These are phyloP conservation scores for Pachyrhynchus sulphureomaculatus DNA, from an alignment of 1,140 invertebrate genomes.

Conservation along the genomic window DNA sequence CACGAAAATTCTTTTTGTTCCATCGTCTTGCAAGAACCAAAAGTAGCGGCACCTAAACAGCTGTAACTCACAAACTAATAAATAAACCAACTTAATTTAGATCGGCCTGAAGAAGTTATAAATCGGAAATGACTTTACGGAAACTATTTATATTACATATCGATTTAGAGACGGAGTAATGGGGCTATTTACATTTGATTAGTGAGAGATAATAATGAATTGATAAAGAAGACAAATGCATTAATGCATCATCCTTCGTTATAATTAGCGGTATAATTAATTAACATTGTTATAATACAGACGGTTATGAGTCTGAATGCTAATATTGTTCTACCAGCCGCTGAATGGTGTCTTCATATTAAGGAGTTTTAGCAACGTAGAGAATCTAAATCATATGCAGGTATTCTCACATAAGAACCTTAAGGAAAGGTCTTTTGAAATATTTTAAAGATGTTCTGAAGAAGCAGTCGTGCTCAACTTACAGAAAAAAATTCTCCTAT, in stretches of 20 bases:
- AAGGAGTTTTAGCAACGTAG: constrained; percentile 15
- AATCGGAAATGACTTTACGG: constrained; percentile 11
- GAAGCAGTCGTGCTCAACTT: too few species aligned
- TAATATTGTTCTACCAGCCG: constrained; percentile 46
- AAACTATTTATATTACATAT: constrained; percentile 16
- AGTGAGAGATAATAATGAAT: constrained; percentile 31
- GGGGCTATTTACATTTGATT: constrained; percentile 18
- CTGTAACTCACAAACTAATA: too few species aligned
- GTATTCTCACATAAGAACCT: too few species aligned
- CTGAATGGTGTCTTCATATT: constrained; percentile 19
- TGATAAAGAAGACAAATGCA: constrained; percentile 42
- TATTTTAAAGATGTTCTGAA: too few species aligned
- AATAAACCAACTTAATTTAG: constrained; percentile 1
- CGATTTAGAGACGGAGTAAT: constrained; percentile 1
- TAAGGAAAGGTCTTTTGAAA: too few species aligned
- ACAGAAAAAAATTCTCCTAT: too few species aligned
- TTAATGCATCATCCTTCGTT: constrained; percentile 40
- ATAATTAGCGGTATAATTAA: constrained; percentile 48
- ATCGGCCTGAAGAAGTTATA: constrained; percentile 11
- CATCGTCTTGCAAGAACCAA: too few species aligned
- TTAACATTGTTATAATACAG: constrained; percentile 50
- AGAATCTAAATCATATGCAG: neutral
- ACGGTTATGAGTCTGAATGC: constrained; percentile 47
- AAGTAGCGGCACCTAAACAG: too few species aligned
- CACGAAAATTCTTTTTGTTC: too few species aligned